A percentile compares a stretch with the other conserved stretches of the same genome.
phyloP scores from a whole-genome alignment of 2,797 vertebrate genomes.

The Poecilia velifera region DNA sequence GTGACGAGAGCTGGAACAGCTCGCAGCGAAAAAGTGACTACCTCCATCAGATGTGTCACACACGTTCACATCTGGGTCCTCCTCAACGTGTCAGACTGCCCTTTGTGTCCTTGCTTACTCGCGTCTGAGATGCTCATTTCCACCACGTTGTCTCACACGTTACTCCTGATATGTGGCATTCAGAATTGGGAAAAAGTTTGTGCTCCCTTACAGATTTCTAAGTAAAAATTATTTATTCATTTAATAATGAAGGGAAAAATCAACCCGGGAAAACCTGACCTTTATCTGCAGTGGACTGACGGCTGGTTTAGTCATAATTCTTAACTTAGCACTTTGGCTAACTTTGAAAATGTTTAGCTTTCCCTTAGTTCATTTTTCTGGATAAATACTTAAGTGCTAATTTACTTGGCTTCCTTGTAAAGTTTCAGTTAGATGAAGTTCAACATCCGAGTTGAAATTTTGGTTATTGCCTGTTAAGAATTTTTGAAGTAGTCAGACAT shows the following conservation, averaged over 20 bases:
- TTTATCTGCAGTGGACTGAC: background rate
- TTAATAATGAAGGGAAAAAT: background rate
- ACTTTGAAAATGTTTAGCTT: no score
- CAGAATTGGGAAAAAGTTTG: background rate
- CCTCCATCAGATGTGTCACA: conserved; percentile 5
- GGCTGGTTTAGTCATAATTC: background rate
- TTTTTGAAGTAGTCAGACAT: background rate
- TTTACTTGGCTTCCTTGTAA: no score
- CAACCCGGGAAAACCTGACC: background rate
- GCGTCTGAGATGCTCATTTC: background rate
- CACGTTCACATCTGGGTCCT: background rate
- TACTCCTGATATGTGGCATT: background rate
- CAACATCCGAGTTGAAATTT: no score
- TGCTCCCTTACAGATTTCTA: background rate
- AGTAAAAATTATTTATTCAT: background rate
- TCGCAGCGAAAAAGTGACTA: background rate
- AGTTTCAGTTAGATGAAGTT: no score
- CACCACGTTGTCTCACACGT: background rate
- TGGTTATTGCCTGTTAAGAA: no score
- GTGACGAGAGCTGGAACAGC: conserved; percentile 1
- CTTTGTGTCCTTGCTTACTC: conserved; percentile 3
- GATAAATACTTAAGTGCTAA: no score
- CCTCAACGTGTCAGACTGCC: background rate
- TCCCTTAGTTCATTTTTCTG: no score
- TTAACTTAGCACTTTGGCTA: background rate